A percentile compares a stretch with the other conserved stretches of the same genome.
Conservation (phyloP, 2,797 vertebrate genomes). For the Balearica regulorum region DNA sequence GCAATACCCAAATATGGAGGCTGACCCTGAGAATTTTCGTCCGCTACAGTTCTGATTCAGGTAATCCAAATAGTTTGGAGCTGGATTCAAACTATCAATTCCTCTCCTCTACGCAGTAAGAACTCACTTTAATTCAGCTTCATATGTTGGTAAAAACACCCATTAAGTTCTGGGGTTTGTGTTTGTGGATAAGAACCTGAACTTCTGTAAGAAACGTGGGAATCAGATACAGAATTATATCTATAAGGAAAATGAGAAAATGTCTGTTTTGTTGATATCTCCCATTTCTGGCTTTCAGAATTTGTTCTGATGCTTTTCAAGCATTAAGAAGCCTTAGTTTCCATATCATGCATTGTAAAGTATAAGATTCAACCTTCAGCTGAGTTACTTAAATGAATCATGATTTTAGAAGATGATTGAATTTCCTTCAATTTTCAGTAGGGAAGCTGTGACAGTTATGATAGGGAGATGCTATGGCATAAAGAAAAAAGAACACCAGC, state of each 20-base stretch:
- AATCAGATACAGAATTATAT: neutral
- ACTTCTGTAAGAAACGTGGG: neutral
- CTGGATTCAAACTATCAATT: neutral
- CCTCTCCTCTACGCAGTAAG: neutral
- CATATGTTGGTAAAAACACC: neutral
- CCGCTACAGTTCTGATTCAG: neutral
- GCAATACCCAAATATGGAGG: neutral
- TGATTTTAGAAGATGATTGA: neutral
- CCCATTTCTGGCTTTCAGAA: neutral
- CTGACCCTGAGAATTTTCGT: neutral
- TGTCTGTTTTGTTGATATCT: neutral
- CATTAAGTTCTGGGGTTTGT: neutral
- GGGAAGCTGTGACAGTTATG: neutral
- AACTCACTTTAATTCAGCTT: neutral
- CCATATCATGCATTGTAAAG: neutral
- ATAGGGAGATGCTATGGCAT: neutral
- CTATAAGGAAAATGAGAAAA: neutral
- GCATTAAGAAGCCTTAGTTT: neutral
- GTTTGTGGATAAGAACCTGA: neutral
- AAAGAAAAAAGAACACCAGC: neutral
- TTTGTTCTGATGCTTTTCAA: neutral
- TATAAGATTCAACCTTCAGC: neutral
- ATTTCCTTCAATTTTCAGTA: neutral
- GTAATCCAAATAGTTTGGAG: accelerated
- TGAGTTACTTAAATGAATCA: neutral